A percentile compares a stretch with the other conserved stretches of the same genome.
phyloP scores from a whole-genome alignment of 2,797 vertebrate genomes.

The Psittacula derbiana region DNA sequence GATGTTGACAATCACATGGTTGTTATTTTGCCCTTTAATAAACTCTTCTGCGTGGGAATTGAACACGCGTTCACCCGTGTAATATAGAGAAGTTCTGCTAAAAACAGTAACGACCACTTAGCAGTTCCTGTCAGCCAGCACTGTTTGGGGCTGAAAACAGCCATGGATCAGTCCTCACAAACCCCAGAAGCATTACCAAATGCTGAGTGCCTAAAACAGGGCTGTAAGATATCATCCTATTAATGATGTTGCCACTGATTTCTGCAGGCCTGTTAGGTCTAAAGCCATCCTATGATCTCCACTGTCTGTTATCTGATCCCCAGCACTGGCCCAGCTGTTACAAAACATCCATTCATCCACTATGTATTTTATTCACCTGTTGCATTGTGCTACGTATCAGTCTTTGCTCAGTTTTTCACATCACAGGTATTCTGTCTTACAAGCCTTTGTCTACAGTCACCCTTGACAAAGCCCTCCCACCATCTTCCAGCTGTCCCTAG shows the following conservation, averaged over 20 bases:
- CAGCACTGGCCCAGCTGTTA: not conserved
- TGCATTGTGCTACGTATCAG: not conserved
- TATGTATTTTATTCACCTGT: not conserved
- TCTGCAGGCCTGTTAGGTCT: not conserved
- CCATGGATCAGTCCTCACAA: not conserved
- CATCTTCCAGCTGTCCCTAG: not conserved
- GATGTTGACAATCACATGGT: not conserved
- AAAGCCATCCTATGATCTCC: not conserved
- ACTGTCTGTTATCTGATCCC: not conserved
- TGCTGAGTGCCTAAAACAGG: not conserved
- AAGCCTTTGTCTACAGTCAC: not conserved
- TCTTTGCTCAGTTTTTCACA: not conserved
- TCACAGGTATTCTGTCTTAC: not conserved
- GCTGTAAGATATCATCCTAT: not conserved
- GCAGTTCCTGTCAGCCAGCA: not conserved
- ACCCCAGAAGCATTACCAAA: not conserved
- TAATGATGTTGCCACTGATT: not conserved
- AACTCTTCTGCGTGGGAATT: not conserved
- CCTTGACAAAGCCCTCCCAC: not conserved
- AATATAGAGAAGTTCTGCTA: not conserved
- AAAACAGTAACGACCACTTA: not conserved
- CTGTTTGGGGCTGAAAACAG: not conserved
- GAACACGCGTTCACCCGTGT: not conserved
- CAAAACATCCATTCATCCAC: not conserved
- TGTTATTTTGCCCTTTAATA: slow-evolving; percentile 15